Conservation (phyloP, 1,140 invertebrate genomes). For the Cydia pomonella region DNA sequence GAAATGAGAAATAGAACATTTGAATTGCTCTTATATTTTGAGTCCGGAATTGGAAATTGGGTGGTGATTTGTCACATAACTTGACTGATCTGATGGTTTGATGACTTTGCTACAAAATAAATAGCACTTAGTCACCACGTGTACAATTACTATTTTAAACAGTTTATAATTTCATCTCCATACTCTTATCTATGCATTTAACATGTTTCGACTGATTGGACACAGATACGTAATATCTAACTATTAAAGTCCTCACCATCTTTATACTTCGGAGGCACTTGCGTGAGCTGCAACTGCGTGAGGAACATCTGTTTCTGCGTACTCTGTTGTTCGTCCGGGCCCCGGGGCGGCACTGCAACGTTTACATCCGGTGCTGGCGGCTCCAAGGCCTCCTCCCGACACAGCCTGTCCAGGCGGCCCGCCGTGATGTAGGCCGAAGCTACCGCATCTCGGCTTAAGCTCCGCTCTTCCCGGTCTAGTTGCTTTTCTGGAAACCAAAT, state of each 20-base stretch:
- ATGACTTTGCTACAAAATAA: no score
- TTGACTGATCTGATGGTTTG: no score
- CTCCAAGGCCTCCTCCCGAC: slow-evolving; percentile 37
- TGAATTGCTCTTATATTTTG: no score
- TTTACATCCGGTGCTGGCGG: background rate
- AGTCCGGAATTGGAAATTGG: no score
- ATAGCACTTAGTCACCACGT: no score
- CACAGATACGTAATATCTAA: no score
- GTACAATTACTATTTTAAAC: no score
- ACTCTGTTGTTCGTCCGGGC: background rate
- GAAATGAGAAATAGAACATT: slow-evolving; percentile 40
- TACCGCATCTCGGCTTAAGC: slow-evolving; percentile 52
- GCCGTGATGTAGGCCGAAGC: slow-evolving; percentile 64
- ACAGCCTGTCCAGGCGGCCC: slow-evolving; percentile 57
- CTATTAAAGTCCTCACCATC: slow-evolving; percentile 48
- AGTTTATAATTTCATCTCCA: no score
- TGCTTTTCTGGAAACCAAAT: slow-evolving; percentile 55
- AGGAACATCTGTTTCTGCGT: slow-evolving; percentile 58
- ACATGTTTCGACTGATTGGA: no score
- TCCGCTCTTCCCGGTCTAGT: slow-evolving; percentile 59
- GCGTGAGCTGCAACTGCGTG: slow-evolving; percentile 52
- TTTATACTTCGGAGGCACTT: slow-evolving; percentile 54
- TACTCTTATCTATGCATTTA: no score
- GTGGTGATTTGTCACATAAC: no score
- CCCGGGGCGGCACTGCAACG: background rate